phyloP scores from a whole-genome alignment of 2,113 vertebrate genomes.

The Spermophilus dauricus region DNA sequence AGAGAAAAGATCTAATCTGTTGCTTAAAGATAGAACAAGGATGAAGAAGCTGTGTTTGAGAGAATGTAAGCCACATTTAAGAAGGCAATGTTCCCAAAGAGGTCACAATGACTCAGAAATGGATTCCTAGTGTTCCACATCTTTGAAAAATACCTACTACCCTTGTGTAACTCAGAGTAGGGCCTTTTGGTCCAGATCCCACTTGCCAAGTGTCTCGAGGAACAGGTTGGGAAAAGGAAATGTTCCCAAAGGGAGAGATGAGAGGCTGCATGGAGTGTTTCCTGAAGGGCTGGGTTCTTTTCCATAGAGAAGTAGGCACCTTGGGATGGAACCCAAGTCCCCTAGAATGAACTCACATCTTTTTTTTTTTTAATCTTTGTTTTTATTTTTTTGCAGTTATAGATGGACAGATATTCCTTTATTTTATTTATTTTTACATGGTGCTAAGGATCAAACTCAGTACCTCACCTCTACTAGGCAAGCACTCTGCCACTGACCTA shows the following conservation, averaged over 20 bases:
- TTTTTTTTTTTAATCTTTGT: background rate
- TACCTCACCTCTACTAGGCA: too few relatives aligned
- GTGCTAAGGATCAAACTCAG: too few relatives aligned
- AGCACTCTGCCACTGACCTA: too few relatives aligned
- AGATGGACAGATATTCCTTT: too few relatives aligned
- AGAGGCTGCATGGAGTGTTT: background rate
- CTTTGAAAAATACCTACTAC: background rate
- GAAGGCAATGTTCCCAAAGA: background rate
- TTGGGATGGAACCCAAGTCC: background rate
- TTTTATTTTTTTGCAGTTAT: too few relatives aligned
- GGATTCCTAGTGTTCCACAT: background rate
- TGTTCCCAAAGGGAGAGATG: background rate
- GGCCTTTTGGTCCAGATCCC: background rate
- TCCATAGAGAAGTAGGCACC: background rate
- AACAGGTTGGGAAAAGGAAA: constrained; percentile 2
- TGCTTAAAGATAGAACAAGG: background rate
- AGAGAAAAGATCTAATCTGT: background rate
- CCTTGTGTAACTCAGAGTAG: background rate
- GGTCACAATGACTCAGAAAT: background rate
- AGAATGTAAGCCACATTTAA: background rate
- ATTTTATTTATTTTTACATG: too few relatives aligned
- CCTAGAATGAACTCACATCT: background rate
- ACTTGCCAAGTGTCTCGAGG: background rate
- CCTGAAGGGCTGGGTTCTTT: background rate
- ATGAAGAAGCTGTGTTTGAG: background rate